Evolutionary conservation across 35 echinoderm and acorn worm species (phyloP), one percentile per base, ranked within the genome.

Genomic region (Amphiura filiformis): DNA sequence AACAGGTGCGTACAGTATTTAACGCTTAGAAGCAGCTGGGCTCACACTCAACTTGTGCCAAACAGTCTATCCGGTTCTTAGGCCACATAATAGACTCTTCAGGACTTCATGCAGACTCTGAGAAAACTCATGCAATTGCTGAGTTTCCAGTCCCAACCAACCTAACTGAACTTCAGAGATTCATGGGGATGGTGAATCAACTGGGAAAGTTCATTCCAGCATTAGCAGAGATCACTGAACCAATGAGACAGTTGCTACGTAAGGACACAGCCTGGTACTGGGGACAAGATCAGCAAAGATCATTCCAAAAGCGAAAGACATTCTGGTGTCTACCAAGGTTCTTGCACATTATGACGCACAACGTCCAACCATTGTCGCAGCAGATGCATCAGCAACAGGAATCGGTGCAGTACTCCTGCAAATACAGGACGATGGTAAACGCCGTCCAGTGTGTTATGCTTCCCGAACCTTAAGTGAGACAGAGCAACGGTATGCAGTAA

Each of bases 401-500:
- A 79, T 88, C 23, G 87, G 87, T 82, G 78, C 78, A 52, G 78
- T 89, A 22, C 79, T 89, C 13, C 11, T 49, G 13, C 86, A 89
- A 79, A 88, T 82, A 18, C 79, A 88, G 34, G 76, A 78, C 31
- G 42, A 88, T 76, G 81, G 87, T 0, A 65, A 87, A 77, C 65
- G 75, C 12, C 64, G 89, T 26, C 90, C 84, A 34, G 85, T 92
- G 3, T 32, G 65, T 42, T 82, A 92, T 83, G 90, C 90, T 17
- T 87, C 84, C 13, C 84, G 90, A 65, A 81, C 90, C 77, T 33
- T 92, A 87, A 87, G n/a, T 52, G 84, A 82, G 34, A 76, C 85
- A 38, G 85, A 88, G 31, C 81, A 93, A 75, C 35, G 84, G 9
- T 93, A 93, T 84, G 91, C 64, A 36, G 85, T 88, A 9, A 89